A percentile compares a stretch with the other conserved stretches of the same genome.
phyloP scores from a whole-genome alignment of 2,888 invertebrate species.

The Phragmatobia fuliginosa region DNA sequence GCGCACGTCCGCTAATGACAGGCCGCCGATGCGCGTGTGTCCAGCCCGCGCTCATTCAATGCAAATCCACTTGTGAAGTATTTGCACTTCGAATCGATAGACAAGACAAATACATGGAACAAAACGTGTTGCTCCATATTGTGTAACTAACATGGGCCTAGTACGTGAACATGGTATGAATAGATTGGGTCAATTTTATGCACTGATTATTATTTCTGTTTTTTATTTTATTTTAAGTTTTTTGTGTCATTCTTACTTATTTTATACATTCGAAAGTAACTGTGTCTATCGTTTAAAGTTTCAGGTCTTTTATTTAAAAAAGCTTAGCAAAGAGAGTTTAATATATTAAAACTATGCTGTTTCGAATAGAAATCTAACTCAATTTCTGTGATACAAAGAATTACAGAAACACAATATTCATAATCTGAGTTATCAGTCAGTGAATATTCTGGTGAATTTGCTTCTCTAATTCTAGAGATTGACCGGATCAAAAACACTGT shows the following conservation, averaged over 20 bases:
- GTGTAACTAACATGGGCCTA: conserved; percentile 38
- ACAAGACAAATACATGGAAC: conserved; percentile 62
- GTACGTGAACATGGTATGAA: conserved; percentile 31
- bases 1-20: conserved; percentile 83
- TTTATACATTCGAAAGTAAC: too few species aligned
- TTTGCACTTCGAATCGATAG: conserved; percentile 64
- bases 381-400: not conserved
- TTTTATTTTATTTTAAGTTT: conserved; percentile 27
- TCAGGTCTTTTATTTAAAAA: not conserved
- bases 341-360: not conserved
- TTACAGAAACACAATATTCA: not conserved
- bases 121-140: conserved; percentile 44
- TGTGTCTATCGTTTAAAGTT: too few species aligned
- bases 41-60: conserved; percentile 84
- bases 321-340: not conserved
- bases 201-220: conserved; percentile 34
- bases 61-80: conserved; percentile 69
- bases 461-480: not conserved
- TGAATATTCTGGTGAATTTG: not conserved
- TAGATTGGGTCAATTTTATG: conserved; percentile 48
- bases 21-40: conserved; percentile 78
- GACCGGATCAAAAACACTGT: not conserved
- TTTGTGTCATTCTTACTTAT: not conserved
- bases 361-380: not conserved
- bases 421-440: not conserved